Evolutionary conservation across 2,888 invertebrate species (phyloP).

Genomic region (Liodrosophila aerea): DNA sequence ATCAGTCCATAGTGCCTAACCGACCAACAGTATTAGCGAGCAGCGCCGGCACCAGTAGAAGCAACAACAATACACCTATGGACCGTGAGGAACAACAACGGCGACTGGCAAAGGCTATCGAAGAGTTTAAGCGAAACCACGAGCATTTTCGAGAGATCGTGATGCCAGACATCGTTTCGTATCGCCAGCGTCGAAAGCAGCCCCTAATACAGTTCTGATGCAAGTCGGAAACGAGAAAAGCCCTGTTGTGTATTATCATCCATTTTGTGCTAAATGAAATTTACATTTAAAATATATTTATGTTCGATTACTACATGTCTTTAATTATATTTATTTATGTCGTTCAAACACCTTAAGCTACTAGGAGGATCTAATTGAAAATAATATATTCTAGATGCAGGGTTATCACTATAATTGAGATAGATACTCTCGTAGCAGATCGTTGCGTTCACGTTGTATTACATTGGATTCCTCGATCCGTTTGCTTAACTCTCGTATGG

Average conservation of each 20-base stretch:
- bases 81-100: conserved; percentile 40
- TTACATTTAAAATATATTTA: conserved; percentile 40
- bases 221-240: no score
- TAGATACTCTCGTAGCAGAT: conserved; percentile 46
- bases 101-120: conserved; percentile 28
- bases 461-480: conserved; percentile 55
- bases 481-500: conserved; percentile 51
- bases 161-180: conserved; percentile 74
- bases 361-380: no score
- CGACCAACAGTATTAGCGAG: conserved; percentile 46
- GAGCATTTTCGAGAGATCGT: conserved; percentile 75
- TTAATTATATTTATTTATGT: conserved; percentile 25
- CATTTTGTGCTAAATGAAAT: conserved; percentile 50
- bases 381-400: no score
- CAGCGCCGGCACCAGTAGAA: conserved; percentile 35
- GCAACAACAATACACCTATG: conserved; percentile 27
- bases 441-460: conserved; percentile 54
- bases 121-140: conserved; percentile 69
- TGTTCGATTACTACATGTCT: conserved; percentile 24
- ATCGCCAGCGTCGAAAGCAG: conserved; percentile 68
- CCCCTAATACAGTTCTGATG: conserved; percentile 80
- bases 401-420: conserved; percentile 35
- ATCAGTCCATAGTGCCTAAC: conserved; percentile 18
- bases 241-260: not conserved
- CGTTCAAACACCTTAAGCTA: no score